Conservation (phyloP, 2,888 invertebrate species). For the Galerucella pusilla region DNA sequence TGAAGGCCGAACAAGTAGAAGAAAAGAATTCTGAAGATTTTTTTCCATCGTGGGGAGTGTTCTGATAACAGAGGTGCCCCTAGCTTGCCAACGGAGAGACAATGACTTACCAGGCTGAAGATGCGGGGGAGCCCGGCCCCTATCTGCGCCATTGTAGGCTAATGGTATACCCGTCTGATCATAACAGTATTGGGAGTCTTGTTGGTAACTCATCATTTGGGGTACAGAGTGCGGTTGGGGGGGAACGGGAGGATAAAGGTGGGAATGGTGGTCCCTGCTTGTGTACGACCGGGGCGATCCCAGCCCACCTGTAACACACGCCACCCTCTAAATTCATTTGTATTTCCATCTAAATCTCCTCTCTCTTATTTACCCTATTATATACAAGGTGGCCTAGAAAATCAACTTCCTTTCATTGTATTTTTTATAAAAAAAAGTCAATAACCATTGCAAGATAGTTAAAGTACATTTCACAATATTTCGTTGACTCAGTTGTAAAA, state of each 20-base stretch:
- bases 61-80: constrained; percentile 46
- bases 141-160: constrained; percentile 64
- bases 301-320: constrained; percentile 71
- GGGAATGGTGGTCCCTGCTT: constrained; percentile 66
- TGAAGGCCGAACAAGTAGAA: constrained; percentile 13
- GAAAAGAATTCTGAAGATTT: constrained; percentile 41
- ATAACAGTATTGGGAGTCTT: constrained; percentile 71
- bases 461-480: no score
- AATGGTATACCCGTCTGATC: constrained; percentile 68
- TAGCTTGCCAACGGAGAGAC: constrained; percentile 46
- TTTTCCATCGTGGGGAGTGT: constrained; percentile 28
- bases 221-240: constrained; percentile 66
- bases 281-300: constrained; percentile 69
- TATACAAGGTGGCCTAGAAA: constrained; percentile 32
- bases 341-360: constrained; percentile 32
- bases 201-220: constrained; percentile 66
- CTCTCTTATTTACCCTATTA: constrained; percentile 39
- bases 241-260: constrained; percentile 70
- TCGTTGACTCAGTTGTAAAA: no score
- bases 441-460: no score
- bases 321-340: constrained; percentile 56
- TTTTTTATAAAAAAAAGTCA: not conserved
- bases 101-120: constrained; percentile 66
- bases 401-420: constrained; percentile 31
- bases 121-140: constrained; percentile 62